A percentile compares a stretch with the other conserved stretches of the same genome.
Evolutionary conservation across 2,113 vertebrate species (phyloP).

Genomic region (Ptyas mucosa): DNA sequence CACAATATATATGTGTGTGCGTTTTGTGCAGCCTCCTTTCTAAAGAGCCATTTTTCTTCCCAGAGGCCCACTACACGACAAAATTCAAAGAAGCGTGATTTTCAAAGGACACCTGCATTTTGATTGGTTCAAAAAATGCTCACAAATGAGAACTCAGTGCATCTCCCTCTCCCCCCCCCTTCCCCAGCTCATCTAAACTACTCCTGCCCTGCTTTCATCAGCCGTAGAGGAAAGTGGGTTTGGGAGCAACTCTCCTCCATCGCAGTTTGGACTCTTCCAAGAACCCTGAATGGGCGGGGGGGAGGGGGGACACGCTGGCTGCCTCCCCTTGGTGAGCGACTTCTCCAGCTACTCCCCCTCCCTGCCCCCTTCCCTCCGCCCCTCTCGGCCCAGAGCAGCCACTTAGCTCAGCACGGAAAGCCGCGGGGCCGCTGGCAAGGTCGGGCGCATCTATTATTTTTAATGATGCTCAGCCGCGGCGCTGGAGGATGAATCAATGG

Average conservation of each 20-base stretch:
- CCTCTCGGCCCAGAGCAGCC: rapidly evolving
- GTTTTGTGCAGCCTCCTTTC: not conserved
- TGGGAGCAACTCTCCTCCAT: too few relatives aligned
- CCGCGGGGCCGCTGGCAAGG: not conserved
- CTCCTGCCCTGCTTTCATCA: not conserved
- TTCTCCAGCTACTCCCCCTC: not conserved
- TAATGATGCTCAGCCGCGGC: not conserved
- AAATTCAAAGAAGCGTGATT: not conserved
- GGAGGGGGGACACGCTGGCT: not conserved
- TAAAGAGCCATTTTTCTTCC: not conserved
- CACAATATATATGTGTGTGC: not conserved
- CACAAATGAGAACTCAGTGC: not conserved
- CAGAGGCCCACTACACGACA: not conserved
- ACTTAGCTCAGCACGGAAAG: not conserved
- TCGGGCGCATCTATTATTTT: not conserved
- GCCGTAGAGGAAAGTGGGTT: not conserved
- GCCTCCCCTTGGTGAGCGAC: not conserved
- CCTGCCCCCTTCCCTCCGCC: rapidly evolving
- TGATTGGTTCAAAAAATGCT: not conserved
- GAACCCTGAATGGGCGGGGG: not conserved
- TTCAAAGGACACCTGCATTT: not conserved
- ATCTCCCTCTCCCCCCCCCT: not conserved
- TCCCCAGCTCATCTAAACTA: not conserved
- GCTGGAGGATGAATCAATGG: not conserved
- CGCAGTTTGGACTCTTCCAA: not conserved